A percentile compares a stretch with the other conserved stretches of the same genome.
Evolutionary conservation across 2,113 vertebrate species (phyloP).

Genomic region (Agapornis roseicollis): DNA sequence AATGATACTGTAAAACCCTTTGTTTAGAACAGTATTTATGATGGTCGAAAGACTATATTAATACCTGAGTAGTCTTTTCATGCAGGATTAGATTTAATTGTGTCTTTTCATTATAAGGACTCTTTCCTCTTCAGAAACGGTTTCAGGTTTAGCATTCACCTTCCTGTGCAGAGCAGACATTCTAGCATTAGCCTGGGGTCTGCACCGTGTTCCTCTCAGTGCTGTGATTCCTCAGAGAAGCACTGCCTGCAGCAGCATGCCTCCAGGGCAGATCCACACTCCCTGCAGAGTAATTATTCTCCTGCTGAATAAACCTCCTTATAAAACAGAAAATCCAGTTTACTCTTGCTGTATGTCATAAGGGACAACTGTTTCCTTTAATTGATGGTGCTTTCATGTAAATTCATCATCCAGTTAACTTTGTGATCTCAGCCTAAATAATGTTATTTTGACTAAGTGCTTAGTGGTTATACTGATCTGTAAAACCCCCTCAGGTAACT

Average conservation of each 20-base stretch:
- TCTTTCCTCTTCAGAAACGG: neutral
- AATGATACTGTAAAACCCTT: neutral
- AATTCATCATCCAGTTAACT: slow-evolving; percentile 59
- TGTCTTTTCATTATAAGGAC: neutral
- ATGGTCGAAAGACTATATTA: neutral
- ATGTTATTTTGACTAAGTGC: slow-evolving; percentile 58
- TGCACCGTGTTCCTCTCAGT: rapidly evolving
- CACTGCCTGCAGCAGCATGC: neutral
- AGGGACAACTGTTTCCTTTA: slow-evolving; percentile 39
- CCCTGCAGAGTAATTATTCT: slow-evolving; percentile 13
- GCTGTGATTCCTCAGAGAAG: neutral
- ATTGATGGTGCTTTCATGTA: slow-evolving; percentile 31
- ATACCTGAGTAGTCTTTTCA: neutral
- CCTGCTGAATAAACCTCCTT: neutral
- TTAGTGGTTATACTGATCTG: slow-evolving; percentile 56
- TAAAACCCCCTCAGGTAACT: slow-evolving; percentile 30
- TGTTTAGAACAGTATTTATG: neutral
- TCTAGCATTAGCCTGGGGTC: neutral
- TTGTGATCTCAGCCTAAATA: slow-evolving; percentile 51
- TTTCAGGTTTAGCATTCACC: neutral
- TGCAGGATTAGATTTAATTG: neutral
- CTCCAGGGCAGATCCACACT: neutral
- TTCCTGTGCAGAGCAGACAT: neutral
- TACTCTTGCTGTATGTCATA: neutral
- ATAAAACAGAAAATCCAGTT: slow-evolving; percentile 2